These are phyloP conservation scores for Emmelina monodactyla DNA, from an alignment of 2,888 invertebrate species.

Conservation along the genomic window DNA sequence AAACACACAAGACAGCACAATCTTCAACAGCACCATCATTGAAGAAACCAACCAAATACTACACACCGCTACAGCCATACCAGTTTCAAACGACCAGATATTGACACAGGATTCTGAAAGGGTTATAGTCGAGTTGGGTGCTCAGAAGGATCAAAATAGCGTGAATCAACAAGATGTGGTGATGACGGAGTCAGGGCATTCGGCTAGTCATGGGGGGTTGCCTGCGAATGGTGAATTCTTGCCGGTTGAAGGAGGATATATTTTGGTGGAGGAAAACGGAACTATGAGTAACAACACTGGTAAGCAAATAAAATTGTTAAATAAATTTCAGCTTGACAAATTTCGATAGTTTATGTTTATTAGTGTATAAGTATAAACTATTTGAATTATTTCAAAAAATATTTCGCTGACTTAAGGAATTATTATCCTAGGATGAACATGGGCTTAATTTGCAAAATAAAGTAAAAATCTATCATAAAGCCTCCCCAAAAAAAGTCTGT, in stretches of 20 bases:
- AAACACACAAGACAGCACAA: constrained; percentile 28
- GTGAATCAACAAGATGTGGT: constrained; percentile 26
- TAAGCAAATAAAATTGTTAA: no score
- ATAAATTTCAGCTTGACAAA: no score
- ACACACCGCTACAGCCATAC: constrained; percentile 40
- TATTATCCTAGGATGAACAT: constrained; percentile 23
- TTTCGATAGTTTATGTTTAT: no score
- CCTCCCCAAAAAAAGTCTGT: no score
- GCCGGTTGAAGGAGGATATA: constrained; percentile 52
- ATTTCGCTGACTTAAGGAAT: no score
- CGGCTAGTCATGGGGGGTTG: constrained; percentile 25
- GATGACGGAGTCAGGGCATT: constrained; percentile 34
- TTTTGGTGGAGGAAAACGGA: constrained; percentile 37
- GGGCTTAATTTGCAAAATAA: no score
- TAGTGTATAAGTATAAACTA: no score
- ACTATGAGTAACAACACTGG: no score
- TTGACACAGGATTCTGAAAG: constrained; percentile 29
- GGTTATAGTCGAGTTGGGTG: constrained; percentile 37
- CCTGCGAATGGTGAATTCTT: constrained; percentile 34
- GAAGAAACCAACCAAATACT: constrained; percentile 47
- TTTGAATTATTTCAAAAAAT: no score
- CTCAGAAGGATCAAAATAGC: constrained; percentile 6
- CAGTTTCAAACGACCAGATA: constrained; percentile 21
- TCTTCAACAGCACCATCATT: constrained; percentile 47
- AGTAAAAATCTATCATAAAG: no score